Base-by-base conservation (phyloP, 2,888 invertebrate species). In the Antheraea assamensis region DNA sequence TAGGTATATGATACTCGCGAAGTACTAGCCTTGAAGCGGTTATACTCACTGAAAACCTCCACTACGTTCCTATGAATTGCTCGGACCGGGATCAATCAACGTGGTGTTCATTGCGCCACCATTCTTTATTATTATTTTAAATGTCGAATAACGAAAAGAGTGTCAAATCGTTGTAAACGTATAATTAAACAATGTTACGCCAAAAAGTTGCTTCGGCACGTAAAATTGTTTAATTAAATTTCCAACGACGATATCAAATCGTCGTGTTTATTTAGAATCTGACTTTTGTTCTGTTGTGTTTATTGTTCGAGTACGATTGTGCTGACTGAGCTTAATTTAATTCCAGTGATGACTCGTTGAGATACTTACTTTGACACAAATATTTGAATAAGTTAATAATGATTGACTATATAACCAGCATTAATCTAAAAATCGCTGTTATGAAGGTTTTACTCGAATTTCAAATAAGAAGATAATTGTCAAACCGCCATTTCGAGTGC, bases 161-260 rank as follows among this genome's bases (percentile, higher is more conserved):
- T 10, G 24, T 31, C 31, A 31, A 72, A 24, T 49, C 52, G 31
- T 30, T 64, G 24, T 49, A 72, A 72, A 64, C 47, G 27, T 47
- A 61, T 52, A 52, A 52, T 68, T 24, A 24, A 68, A 52, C 72
- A 61, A 13, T 24, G 15, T 27, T 24, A 27, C 24, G 27, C 61
- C 27, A 27, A 61, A 61, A 61, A 61, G 61, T 61, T 24, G 61
- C 27, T 61, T 24, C 61, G 61, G 24, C 13, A 27, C 24, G 61
- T 61, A 27, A 61, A 27, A 61, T 61, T 61, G 27, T 61, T 61
- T 61, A 61, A 72, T 72, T 68, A 72, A 68, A 71, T 35, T 30
- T 27, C 24, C 24, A 61, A 61, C 61, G 24, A 2, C 61, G 61
- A 61, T 61, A 61, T 27, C 61, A 27, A 61, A 61, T 61, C 27